Percentiles rank a stretch among this genome's conserved stretches.
phyloP scores from a whole-genome alignment of 1,140 invertebrate species.

The Pseudomyrmex gracilis region DNA sequence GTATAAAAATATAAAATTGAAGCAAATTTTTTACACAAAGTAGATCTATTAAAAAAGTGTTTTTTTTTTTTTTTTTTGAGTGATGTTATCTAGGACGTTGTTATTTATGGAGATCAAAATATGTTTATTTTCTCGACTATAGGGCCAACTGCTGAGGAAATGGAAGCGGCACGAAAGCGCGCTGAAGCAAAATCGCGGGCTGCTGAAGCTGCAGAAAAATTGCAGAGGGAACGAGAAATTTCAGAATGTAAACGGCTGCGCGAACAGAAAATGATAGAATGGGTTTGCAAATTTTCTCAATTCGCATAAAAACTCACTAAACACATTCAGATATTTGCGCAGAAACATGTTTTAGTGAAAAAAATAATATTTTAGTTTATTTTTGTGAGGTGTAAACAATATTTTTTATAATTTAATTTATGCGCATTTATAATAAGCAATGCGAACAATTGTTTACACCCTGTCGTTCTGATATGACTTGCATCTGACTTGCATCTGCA shows the following conservation, averaged over 20 bases:
- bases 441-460: too few species aligned
- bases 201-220: constrained; percentile 84
- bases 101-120: neutral
- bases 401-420: too few species aligned
- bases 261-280: constrained; percentile 85
- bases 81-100: too few species aligned
- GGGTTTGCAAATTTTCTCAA: constrained; percentile 79
- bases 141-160: constrained; percentile 85
- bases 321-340: neutral
- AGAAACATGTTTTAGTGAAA: neutral
- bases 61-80: too few species aligned
- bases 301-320: neutral
- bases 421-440: too few species aligned
- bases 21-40: neutral
- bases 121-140: constrained; percentile 52
- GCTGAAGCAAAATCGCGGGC: constrained; percentile 79
- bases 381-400: too few species aligned
- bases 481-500: too few species aligned
- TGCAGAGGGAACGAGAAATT: constrained; percentile 80
- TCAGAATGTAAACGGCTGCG: constrained; percentile 79
- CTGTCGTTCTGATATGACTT: neutral
- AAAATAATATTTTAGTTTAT: too few species aligned
- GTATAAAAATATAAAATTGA: neutral
- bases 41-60: too few species aligned
- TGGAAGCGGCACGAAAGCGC: constrained; percentile 81